These are phyloP conservation scores for Epinephelus cyanopodus DNA, from an alignment of 2,113 vertebrate genomes.

Conservation along the genomic window DNA sequence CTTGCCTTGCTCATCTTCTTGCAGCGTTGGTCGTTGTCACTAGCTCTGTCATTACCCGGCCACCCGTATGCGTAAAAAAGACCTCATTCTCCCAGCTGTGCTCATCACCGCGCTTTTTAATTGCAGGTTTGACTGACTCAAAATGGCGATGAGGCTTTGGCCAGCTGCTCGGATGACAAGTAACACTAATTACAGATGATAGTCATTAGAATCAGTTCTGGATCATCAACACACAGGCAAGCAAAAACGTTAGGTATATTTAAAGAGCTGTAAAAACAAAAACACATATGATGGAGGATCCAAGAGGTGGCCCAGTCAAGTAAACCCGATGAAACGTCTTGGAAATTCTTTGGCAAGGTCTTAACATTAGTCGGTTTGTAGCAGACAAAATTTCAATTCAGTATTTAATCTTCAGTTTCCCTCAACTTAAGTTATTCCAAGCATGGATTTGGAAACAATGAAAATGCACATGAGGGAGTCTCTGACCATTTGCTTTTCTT, in stretches of 20 bases:
- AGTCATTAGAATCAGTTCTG: conserved; percentile 58
- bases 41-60: conserved; percentile 83
- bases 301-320: background rate
- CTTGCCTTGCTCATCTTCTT: conserved; percentile 67
- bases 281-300: background rate
- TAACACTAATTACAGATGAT: conserved; percentile 81
- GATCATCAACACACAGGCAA: conserved; percentile 38
- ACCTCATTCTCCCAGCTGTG: conserved; percentile 65
- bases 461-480: background rate
- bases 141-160: conserved; percentile 70
- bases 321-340: background rate
- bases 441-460: conserved; percentile 46
- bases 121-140: conserved; percentile 69
- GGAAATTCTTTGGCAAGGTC: background rate
- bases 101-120: conserved; percentile 79
- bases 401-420: conserved; percentile 5
- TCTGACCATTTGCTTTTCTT: conserved; percentile 41
- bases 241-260: conserved; percentile 1
- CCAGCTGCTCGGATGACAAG: conserved; percentile 70
- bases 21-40: conserved; percentile 57
- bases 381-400: conserved; percentile 9
- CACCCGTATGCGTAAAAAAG: conserved; percentile 61
- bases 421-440: conserved; percentile 33
- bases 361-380: background rate
- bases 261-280: background rate